These are phyloP conservation scores for Sphaerodactylus townsendi DNA, from an alignment of 2,113 vertebrate species.

Conservation along the genomic window DNA sequence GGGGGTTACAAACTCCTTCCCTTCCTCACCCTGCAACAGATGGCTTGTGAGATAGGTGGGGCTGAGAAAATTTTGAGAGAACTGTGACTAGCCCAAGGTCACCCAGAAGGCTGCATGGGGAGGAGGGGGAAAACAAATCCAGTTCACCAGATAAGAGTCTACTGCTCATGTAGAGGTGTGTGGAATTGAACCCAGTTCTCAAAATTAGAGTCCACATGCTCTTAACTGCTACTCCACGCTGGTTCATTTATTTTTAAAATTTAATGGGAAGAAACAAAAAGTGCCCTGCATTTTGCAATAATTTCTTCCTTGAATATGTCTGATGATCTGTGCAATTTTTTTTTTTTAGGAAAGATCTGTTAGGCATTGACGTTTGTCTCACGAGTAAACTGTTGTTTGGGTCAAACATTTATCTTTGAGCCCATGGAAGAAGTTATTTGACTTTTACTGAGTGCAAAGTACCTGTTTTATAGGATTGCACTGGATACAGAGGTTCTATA, in stretches of 20 bases:
- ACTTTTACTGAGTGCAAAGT: not conserved
- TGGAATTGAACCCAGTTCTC: no score
- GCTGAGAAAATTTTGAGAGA: no score
- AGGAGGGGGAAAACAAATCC: no score
- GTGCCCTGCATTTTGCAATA: not conserved
- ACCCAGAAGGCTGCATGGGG: no score
- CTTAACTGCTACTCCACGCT: no score
- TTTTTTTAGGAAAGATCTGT: not conserved
- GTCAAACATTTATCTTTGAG: not conserved
- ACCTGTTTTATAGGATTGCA: not conserved
- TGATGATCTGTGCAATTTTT: not conserved
- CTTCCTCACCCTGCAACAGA: no score
- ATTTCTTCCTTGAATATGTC: not conserved
- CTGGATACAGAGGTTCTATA: accelerated
- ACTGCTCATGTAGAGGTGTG: no score
- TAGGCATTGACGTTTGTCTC: not conserved
- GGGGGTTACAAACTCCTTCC: no score
- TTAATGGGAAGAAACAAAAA: not conserved
- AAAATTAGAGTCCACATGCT: no score
- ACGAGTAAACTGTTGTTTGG: not conserved
- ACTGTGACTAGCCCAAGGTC: no score
- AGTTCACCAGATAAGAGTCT: no score
- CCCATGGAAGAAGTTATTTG: not conserved
- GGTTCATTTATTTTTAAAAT: not conserved
- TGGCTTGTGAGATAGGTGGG: no score